Base-by-base conservation (phyloP, 1,140 invertebrate species). In the Achatina immaculata region DNA sequence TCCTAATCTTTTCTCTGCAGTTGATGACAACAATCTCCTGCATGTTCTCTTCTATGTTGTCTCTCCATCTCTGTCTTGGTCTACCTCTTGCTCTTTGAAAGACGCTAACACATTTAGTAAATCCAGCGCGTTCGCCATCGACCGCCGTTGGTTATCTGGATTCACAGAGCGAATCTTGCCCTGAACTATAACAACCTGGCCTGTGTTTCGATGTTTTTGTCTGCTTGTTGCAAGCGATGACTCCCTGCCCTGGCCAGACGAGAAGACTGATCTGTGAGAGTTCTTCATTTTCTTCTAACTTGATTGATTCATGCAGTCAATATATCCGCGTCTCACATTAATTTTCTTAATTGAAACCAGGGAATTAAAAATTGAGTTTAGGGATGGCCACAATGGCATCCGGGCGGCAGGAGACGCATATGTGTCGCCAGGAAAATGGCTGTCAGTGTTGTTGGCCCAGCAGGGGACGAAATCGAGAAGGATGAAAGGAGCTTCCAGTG, bases 311-410 rank as follows among this genome's bases (percentile, higher is more conserved):
- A 28, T 45, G 71, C 68, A 45, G 73, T 77, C 78, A 72, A 48
- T 77, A 69, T 76, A 77, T 83, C 51, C 78, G 62, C 51, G 34
- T 83, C 73, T 80, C 78, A 55, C 78, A 80, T 83, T 83, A 80
- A 83, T 83, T 83, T 83, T 83, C 82, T 83, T 83, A 83, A 83
- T 83, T 83, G 82, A 83, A 68, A 69, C 82, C 16, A 77, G 82
- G 82, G 82, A 83, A 83, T 83, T 80, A 83, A 75, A 77, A 83
- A 80, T 80, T 76, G 65, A 72, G 78, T 66, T 83, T 80, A 68
- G 78, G 45, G 73, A 68, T 28, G 43, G 51, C 72, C 45, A 42
- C 34, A 34, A 74, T 78, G 72, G 78, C 71, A 75, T 78, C 45
- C 42, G 21, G 34, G 28, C 78, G 65, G 40, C 72, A 71, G 78